These are phyloP conservation scores for Apamea anceps DNA, from an alignment of 2,888 invertebrate genomes.

Conservation along the genomic window DNA sequence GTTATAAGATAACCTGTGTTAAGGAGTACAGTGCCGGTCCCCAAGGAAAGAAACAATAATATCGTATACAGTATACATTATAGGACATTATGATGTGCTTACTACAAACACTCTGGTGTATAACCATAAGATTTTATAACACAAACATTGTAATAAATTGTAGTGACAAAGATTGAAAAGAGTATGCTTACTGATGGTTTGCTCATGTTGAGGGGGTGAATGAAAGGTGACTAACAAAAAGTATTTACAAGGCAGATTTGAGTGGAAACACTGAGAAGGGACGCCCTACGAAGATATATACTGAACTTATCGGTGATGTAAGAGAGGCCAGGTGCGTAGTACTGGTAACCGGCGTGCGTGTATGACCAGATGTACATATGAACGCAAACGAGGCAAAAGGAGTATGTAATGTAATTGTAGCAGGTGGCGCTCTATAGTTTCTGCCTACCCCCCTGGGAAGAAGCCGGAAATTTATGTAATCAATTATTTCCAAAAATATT, in stretches of 20 bases:
- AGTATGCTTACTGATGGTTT: background rate
- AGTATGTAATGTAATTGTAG: background rate
- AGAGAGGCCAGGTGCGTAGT: background rate
- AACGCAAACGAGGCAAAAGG: background rate
- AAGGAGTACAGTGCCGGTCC: too few relatives aligned
- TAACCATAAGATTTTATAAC: too few relatives aligned
- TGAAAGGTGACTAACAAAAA: background rate
- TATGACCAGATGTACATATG: background rate
- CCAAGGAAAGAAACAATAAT: too few relatives aligned
- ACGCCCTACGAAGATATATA: background rate
- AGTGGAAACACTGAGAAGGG: background rate
- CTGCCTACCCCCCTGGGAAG: background rate
- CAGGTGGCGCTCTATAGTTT: background rate
- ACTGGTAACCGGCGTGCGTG: background rate
- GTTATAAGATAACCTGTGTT: too few relatives aligned
- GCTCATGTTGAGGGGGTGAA: background rate
- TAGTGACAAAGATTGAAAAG: background rate
- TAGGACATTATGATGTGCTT: too few relatives aligned
- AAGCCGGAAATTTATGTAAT: background rate
- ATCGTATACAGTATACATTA: too few relatives aligned
- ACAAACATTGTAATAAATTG: background rate
- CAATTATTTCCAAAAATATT: background rate
- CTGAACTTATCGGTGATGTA: background rate
- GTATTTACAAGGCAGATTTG: background rate
- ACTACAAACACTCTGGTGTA: too few relatives aligned